Percentiles rank a stretch among this genome's conserved stretches.
Evolutionary conservation across 2,113 vertebrate species (phyloP).

Genomic region (human (Homo sapiens)): DNA sequence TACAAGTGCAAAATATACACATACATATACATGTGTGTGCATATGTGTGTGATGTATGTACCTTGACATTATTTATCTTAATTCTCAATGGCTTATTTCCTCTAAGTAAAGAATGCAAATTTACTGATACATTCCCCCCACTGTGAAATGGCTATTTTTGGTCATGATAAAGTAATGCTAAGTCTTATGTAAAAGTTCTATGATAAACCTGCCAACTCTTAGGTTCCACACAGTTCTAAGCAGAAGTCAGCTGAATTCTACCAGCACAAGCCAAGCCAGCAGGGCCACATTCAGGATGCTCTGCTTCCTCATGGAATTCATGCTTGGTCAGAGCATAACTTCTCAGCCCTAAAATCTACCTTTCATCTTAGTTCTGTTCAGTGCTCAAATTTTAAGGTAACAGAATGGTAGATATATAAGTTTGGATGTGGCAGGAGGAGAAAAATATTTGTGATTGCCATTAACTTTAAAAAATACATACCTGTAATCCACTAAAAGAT

Average conservation of each 20-base stretch:
- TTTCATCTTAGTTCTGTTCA: not conserved
- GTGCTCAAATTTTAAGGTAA: not conserved
- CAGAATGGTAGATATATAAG: not conserved
- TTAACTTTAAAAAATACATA: slow-evolving; percentile 72
- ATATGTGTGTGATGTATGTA: no score
- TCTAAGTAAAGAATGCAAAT: not conserved
- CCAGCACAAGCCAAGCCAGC: not conserved
- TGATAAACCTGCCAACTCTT: not conserved
- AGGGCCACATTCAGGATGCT: not conserved
- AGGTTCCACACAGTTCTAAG: not conserved
- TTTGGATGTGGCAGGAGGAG: not conserved
- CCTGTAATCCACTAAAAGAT: slow-evolving; percentile 95
- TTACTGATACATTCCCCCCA: not conserved
- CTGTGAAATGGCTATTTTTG: slow-evolving; percentile 12
- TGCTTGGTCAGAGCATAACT: not conserved
- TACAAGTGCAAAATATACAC: not conserved
- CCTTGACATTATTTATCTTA: not conserved
- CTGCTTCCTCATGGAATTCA: not conserved
- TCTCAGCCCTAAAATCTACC: not conserved
- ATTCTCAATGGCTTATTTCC: not conserved
- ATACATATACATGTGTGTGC: not conserved
- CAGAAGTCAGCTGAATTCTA: not conserved
- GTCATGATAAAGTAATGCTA: not conserved
- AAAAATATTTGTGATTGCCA: not conserved
- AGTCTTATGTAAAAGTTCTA: not conserved